A percentile compares a stretch with the other conserved stretches of the same genome.
Evolutionary conservation across 2,113 vertebrate species (phyloP).

Genomic region (Sorex fumeus): DNA sequence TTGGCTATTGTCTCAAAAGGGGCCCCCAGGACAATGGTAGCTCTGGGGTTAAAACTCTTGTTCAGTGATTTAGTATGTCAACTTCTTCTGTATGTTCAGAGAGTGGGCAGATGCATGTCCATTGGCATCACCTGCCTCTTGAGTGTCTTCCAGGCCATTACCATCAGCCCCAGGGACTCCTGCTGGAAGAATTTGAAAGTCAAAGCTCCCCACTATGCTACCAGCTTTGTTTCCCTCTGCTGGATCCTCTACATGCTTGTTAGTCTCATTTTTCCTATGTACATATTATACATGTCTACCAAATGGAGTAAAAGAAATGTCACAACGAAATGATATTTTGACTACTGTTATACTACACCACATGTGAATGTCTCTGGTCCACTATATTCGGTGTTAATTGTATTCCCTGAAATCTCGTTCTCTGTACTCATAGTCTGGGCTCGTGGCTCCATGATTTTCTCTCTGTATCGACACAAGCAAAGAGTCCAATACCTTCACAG

Average conservation of each 20-base stretch:
- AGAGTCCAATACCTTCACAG: not conserved
- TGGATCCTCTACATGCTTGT: not conserved
- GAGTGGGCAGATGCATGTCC: not conserved
- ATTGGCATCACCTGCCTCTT: not conserved
- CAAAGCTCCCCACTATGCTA: not conserved
- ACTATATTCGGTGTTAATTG: not conserved
- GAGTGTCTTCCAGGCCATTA: slow-evolving; percentile 38
- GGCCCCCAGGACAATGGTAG: not conserved
- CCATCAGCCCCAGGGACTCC: not conserved
- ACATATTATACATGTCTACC: not conserved
- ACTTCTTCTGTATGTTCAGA: not conserved
- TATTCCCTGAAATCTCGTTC: not conserved
- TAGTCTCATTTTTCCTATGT: not conserved
- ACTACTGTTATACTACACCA: rapidly evolving
- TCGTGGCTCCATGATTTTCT: not conserved
- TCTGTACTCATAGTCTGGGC: not conserved
- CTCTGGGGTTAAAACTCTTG: not conserved
- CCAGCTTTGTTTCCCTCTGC: not conserved
- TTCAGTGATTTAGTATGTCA: not conserved
- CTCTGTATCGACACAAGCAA: not conserved
- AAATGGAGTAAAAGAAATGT: not conserved
- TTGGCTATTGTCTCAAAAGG: not conserved
- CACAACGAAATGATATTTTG: not conserved
- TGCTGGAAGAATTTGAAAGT: not conserved
- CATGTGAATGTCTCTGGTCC: too few species aligned